Conservation (phyloP, 2,797 vertebrate genomes). For the Molossus molossus region DNA sequence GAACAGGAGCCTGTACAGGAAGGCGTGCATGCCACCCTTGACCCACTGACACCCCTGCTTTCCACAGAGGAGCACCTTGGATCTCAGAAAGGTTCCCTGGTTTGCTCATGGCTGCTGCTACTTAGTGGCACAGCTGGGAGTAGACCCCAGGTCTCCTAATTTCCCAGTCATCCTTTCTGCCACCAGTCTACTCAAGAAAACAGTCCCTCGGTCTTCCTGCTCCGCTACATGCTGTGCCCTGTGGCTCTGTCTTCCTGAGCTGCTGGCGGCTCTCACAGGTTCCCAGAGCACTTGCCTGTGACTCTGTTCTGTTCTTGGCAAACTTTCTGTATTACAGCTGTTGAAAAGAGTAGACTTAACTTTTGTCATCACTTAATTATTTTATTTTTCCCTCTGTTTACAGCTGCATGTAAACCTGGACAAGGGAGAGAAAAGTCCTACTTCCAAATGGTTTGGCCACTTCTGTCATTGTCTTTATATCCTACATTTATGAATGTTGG, state of each 20-base stretch:
- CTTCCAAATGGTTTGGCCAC: background rate
- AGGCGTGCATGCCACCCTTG: background rate
- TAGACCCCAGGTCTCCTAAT: background rate
- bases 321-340: background rate
- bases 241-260: background rate
- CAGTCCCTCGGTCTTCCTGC: background rate
- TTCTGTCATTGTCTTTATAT: background rate
- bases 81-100: background rate
- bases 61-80: background rate
- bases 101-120: background rate
- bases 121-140: background rate
- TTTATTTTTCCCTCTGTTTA: background rate
- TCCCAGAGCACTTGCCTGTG: background rate
- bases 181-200: background rate
- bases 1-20: background rate
- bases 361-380: conserved; percentile 9
- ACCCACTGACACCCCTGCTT: background rate
- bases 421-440: background rate
- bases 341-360: background rate
- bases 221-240: too few relatives aligned
- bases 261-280: background rate
- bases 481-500: background rate
- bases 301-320: background rate
- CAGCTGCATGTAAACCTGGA: background rate
- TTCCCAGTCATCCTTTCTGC: background rate